Conservation (phyloP, 2,888 invertebrate genomes). For the Thymelicus acteon region DNA sequence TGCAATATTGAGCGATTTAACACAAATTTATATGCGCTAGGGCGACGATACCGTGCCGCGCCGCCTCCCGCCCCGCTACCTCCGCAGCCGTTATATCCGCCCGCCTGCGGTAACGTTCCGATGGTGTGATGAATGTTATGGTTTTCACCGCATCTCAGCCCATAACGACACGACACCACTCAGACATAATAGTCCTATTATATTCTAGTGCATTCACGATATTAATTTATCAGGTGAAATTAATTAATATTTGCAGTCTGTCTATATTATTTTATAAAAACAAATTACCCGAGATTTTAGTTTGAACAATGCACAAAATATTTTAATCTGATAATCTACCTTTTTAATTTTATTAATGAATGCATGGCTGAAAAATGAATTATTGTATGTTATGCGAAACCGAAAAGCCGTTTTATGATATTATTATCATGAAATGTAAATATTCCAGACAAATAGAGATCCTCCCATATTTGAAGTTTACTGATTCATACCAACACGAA, state of each 20-base stretch:
- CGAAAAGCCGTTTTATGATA: too few relatives aligned
- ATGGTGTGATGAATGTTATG: constrained; percentile 73
- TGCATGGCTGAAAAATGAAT: too few relatives aligned
- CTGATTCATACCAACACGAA: not conserved
- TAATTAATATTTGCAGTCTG: too few relatives aligned
- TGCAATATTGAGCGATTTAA: not conserved
- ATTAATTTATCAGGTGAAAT: too few relatives aligned
- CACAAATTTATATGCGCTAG: constrained; percentile 49
- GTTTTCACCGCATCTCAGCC: constrained; percentile 33
- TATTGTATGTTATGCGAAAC: too few relatives aligned
- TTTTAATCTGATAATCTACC: too few relatives aligned
- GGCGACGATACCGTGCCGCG: constrained; percentile 61
- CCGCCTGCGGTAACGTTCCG: constrained; percentile 82
- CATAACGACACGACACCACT: not conserved
- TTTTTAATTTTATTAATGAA: too few relatives aligned
- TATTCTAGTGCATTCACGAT: not conserved
- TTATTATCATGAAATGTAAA: too few relatives aligned
- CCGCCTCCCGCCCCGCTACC: constrained; percentile 68
- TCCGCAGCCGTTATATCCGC: constrained; percentile 81
- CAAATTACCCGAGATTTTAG: too few relatives aligned
- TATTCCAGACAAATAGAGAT: not conserved
- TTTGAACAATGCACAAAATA: too few relatives aligned
- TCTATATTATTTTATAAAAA: too few relatives aligned
- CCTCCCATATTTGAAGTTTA: not conserved
- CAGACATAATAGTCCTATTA: not conserved